Conservation (phyloP, 2,113 vertebrate genomes). For the Nothoprocta perdicaria region DNA sequence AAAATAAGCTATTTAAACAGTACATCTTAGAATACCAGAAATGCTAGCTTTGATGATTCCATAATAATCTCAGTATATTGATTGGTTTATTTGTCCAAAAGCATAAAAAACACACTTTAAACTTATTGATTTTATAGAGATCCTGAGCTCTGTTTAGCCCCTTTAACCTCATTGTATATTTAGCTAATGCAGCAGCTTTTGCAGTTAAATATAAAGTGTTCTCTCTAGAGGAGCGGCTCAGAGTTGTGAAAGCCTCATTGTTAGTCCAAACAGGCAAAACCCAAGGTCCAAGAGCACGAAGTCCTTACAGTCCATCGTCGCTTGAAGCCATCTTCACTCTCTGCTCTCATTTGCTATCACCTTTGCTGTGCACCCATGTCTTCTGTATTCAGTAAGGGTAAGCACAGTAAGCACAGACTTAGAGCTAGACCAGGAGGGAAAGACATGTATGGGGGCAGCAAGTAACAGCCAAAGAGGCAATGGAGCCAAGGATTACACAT, state of each 20-base stretch:
- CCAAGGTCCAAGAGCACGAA: background rate
- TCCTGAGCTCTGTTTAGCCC: constrained; percentile 2
- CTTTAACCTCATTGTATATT: background rate
- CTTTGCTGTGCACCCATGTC: background rate
- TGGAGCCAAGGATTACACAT: background rate
- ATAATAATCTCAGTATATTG: background rate
- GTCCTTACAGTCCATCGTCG: background rate
- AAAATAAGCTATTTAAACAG: constrained; percentile 3
- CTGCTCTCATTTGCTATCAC: background rate
- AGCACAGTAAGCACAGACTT: background rate
- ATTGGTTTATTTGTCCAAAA: constrained; percentile 12
- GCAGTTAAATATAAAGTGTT: background rate
- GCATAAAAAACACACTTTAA: background rate
- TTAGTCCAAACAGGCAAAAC: background rate
- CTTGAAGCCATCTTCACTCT: background rate
- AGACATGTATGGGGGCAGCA: background rate
- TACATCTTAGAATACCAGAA: constrained; percentile 13
- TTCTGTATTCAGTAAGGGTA: background rate
- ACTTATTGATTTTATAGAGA: background rate
- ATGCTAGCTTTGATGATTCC: background rate
- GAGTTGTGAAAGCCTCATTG: background rate
- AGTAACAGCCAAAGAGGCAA: background rate
- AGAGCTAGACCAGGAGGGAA: background rate
- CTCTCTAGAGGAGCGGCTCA: background rate
- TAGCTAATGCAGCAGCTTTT: background rate